phyloP scores from a whole-genome alignment of 1,140 invertebrate species.

The Aphis gossypii region DNA sequence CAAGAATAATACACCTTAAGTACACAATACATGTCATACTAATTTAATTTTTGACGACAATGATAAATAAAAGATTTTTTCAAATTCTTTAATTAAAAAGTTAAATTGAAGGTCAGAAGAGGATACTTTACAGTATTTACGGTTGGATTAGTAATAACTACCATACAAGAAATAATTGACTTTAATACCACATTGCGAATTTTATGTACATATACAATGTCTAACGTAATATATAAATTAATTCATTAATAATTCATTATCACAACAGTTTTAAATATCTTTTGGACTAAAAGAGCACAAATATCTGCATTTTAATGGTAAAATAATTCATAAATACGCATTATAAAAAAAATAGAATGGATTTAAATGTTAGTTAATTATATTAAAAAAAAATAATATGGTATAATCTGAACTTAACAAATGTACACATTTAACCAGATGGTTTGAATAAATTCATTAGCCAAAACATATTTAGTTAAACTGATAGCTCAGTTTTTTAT shows the following conservation, averaged over 20 bases:
- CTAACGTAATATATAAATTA: not conserved
- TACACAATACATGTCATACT: not conserved
- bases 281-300: not conserved
- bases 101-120: too few species aligned
- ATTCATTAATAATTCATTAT: not conserved
- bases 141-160: not conserved
- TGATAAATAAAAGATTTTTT: not conserved
- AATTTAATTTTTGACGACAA: not conserved
- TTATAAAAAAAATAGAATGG: not conserved
- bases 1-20: not conserved
- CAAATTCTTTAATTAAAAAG: not conserved
- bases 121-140: too few species aligned
- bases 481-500: not conserved
- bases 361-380: not conserved
- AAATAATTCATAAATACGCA: not conserved
- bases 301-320: not conserved
- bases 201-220: not conserved
- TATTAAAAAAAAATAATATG: not conserved
- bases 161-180: not conserved
- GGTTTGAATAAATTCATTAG: not conserved
- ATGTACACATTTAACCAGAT: not conserved
- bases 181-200: not conserved
- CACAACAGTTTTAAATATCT: not conserved
- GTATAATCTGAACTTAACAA: not conserved
- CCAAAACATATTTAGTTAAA: not conserved